These are phyloP conservation scores for Drosophila atripex DNA, from an alignment of 2,888 invertebrate species.

Conservation along the genomic window DNA sequence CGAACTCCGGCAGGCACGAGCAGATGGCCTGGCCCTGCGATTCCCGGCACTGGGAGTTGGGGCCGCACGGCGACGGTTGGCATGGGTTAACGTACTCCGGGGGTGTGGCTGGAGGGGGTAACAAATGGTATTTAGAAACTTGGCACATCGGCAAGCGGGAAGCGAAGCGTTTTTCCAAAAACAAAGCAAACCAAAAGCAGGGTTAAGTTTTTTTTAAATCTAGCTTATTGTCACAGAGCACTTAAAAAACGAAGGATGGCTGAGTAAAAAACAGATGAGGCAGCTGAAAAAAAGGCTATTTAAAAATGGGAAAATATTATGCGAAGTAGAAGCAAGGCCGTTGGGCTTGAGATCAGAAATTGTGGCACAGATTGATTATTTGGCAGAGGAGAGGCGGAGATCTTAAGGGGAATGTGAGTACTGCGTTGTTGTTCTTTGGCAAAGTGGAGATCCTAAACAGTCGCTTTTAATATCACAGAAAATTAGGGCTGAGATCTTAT, in stretches of 20 bases:
- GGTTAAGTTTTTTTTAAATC: constrained; percentile 26
- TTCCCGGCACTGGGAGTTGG: constrained; percentile 90
- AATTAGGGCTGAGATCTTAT: background rate
- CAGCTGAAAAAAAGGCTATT: constrained; percentile 15
- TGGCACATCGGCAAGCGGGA: constrained; percentile 17
- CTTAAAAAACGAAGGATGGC: background rate
- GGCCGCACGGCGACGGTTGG: constrained; percentile 91
- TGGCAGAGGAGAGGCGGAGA: background rate
- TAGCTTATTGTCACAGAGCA: constrained; percentile 52
- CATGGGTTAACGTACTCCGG: constrained; percentile 85
- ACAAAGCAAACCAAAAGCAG: constrained; percentile 36
- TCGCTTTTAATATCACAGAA: background rate
- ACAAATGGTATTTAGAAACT: constrained; percentile 13
- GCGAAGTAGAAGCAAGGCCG: background rate
- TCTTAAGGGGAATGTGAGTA: background rate
- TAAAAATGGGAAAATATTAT: background rate
- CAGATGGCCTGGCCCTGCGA: constrained; percentile 88
- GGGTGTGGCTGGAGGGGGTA: constrained; percentile 57
- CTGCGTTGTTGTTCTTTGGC: constrained; percentile 13
- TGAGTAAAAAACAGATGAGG: constrained; percentile 11
- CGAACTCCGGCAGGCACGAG: constrained; percentile 88
- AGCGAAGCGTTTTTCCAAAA: constrained; percentile 45
- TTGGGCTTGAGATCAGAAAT: background rate
- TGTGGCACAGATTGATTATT: background rate
- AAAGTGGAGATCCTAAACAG: background rate